phyloP scores from a whole-genome alignment of 1,140 invertebrate genomes.

The Drosophila sproati region DNA sequence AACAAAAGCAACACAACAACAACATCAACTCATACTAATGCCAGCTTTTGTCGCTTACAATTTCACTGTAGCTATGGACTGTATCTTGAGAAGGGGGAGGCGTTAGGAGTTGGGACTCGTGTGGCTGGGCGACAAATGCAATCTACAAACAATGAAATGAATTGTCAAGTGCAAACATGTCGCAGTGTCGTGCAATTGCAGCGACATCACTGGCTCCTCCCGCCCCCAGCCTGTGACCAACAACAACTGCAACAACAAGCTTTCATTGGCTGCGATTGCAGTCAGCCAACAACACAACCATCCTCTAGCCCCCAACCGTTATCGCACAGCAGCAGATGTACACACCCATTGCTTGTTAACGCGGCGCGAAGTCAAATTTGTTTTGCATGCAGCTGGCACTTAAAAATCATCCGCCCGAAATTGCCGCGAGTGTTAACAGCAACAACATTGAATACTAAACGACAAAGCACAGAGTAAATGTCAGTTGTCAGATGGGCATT shows the following conservation, averaged over 20 bases:
- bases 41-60: constrained; percentile 7
- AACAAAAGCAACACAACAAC: constrained; percentile 5
- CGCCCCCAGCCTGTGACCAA: not conserved
- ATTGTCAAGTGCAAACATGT: constrained; percentile 83
- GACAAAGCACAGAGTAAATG: constrained; percentile 50
- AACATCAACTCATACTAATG: constrained; percentile 16
- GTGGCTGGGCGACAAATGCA: constrained; percentile 69
- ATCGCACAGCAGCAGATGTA: not conserved
- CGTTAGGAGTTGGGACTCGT: no score
- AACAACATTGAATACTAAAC: constrained; percentile 49
- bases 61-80: constrained; percentile 3
- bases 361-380: constrained; percentile 51
- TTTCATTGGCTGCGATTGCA: constrained; percentile 58
- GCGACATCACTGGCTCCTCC: constrained; percentile 9
- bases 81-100: constrained; percentile 13
- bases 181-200: constrained; percentile 75
- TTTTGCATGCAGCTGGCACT: constrained; percentile 73
- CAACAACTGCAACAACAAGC: constrained; percentile 36
- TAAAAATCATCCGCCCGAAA: constrained; percentile 43
- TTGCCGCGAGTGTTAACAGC: constrained; percentile 12
- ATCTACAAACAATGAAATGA: constrained; percentile 84
- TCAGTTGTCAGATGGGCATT: constrained; percentile 62
- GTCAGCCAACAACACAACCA: not conserved
- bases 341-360: constrained; percentile 24
- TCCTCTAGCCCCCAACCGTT: not conserved